These are phyloP conservation scores for Tetanocera ferruginea DNA, from an alignment of 2,888 invertebrate genomes.

Conservation along the genomic window DNA sequence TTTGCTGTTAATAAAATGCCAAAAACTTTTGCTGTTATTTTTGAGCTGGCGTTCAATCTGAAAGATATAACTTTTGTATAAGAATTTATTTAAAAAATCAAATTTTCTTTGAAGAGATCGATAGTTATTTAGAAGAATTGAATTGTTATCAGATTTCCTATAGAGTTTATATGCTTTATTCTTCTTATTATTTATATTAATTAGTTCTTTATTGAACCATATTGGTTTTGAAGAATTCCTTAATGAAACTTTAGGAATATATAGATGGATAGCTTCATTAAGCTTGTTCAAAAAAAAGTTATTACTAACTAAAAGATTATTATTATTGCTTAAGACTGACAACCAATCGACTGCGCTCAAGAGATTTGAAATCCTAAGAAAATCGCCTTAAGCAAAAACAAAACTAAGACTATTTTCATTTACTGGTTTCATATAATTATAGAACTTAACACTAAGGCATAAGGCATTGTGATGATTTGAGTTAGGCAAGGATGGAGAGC, in stretches of 20 bases:
- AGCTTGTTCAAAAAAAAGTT: background rate
- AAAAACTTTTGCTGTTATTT: background rate
- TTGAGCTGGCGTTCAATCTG: background rate
- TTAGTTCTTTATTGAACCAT: too few species aligned
- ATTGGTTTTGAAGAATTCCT: too few species aligned
- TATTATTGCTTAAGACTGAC: background rate
- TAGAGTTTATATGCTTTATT: background rate
- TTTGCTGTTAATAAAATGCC: too few species aligned
- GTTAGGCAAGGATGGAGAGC: background rate
- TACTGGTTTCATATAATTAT: background rate
- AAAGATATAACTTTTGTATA: constrained; percentile 7
- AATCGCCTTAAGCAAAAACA: background rate
- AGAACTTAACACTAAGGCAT: background rate
- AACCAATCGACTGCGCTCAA: background rate
- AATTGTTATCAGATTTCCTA: background rate
- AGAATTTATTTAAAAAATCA: background rate
- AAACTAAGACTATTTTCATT: background rate
- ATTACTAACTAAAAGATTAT: background rate
- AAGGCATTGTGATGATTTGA: background rate
- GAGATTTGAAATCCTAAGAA: background rate
- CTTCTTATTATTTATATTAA: background rate
- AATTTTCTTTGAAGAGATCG: background rate
- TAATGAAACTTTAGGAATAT: too few species aligned
- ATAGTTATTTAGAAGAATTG: background rate
- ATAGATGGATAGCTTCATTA: too few species aligned